Percentiles rank a stretch among this genome's conserved stretches.
These are phyloP conservation scores for Chrysolina haemoptera DNA, from an alignment of 2,888 invertebrate genomes.

Conservation along the genomic window DNA sequence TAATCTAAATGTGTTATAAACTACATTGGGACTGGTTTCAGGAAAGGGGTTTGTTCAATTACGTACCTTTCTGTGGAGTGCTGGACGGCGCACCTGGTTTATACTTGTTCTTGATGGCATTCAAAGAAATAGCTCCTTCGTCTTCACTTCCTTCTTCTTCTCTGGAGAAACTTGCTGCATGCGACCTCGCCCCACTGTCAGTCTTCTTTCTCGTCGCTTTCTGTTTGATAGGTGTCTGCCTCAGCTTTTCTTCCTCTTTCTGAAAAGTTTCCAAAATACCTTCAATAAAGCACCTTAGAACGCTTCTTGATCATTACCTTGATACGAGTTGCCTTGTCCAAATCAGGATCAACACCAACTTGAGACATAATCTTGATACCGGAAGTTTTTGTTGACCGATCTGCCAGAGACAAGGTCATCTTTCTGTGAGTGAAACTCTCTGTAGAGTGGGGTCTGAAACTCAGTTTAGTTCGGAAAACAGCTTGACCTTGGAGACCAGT, in stretches of 20 bases:
- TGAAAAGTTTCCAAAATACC: constrained; percentile 62
- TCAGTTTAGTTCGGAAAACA: constrained; percentile 95
- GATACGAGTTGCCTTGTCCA: constrained; percentile 90
- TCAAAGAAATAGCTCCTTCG: constrained; percentile 91
- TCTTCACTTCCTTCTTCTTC: constrained; percentile 94
- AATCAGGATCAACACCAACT: constrained; percentile 95
- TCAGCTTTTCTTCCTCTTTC: constrained; percentile 97
- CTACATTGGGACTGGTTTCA: too few species aligned
- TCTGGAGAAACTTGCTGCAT: constrained; percentile 69
- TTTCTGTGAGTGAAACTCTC: constrained; percentile 99
- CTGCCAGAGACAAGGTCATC: constrained; percentile 98
- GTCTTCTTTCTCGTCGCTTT: constrained; percentile 65
- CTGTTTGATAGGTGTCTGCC: constrained; percentile 86
- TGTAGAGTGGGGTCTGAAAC: constrained; percentile 98
- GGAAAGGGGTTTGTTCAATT: too few species aligned
- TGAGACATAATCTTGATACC: constrained; percentile 97
- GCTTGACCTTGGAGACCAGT: constrained; percentile 98
- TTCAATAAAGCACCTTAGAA: not conserved
- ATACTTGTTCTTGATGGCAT: constrained; percentile 95
- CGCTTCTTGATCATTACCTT: constrained; percentile 74
- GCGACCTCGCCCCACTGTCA: constrained; percentile 63
- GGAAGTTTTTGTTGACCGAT: constrained; percentile 92
- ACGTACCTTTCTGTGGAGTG: constrained; percentile 15
- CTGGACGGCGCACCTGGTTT: constrained; percentile 74
- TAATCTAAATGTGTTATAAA: too few species aligned